These are phyloP conservation scores for Spodoptera exigua DNA, from an alignment of 2,888 invertebrate genomes.

Conservation along the genomic window DNA sequence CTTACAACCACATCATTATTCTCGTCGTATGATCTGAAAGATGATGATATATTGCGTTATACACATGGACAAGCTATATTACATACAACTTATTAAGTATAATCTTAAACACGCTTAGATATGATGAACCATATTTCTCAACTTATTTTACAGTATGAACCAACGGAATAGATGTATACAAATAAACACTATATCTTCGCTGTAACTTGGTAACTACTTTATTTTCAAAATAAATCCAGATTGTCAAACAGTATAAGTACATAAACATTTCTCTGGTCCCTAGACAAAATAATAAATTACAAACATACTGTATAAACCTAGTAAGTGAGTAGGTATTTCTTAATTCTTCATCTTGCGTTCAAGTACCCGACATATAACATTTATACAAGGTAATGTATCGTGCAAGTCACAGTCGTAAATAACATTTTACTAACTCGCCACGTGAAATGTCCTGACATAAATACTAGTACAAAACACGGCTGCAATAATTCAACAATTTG, in stretches of 20 bases:
- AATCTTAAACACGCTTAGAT: no score
- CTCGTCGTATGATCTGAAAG: no score
- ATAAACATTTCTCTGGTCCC: background rate
- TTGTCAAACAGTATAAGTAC: background rate
- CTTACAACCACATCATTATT: no score
- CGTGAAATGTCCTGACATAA: slow-evolving; percentile 37
- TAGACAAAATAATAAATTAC: background rate
- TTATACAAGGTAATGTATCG: slow-evolving; percentile 24
- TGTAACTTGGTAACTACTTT: no score
- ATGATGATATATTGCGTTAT: no score
- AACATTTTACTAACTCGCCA: slow-evolving; percentile 24
- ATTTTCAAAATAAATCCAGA: no score
- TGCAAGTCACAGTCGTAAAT: slow-evolving; percentile 30
- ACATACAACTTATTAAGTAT: no score
- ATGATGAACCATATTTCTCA: no score
- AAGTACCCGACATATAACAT: slow-evolving; percentile 9
- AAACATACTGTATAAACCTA: slow-evolving; percentile 3
- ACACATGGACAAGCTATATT: no score
- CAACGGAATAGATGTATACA: no score
- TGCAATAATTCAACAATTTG: slow-evolving; percentile 35
- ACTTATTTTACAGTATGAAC: no score
- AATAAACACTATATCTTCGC: no score
- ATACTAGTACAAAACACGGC: slow-evolving; percentile 23
- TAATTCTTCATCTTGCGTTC: slow-evolving; percentile 6
- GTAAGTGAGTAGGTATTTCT: background rate